Conservation (phyloP, 2,113 vertebrate species). For the Nesoenas mayeri region DNA sequence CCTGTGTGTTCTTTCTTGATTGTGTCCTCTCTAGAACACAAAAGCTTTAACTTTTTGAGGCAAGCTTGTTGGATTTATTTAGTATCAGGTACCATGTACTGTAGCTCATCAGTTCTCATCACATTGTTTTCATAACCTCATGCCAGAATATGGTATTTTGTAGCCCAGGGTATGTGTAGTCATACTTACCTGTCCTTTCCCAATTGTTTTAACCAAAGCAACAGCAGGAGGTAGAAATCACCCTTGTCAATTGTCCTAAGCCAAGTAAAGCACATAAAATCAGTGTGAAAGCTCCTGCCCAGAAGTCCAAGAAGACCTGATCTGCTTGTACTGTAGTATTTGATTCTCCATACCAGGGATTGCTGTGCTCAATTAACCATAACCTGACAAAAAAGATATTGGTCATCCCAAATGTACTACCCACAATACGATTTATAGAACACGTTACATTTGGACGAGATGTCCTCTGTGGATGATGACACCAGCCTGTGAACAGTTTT, state of each 20-base stretch:
- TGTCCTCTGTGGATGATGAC: background rate
- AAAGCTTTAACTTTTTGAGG: background rate
- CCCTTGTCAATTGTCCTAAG: background rate
- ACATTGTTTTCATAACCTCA: background rate
- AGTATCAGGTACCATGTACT: background rate
- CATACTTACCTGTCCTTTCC: background rate
- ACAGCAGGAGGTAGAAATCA: background rate
- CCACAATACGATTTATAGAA: background rate
- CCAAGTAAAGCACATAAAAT: background rate
- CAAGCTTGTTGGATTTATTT: background rate
- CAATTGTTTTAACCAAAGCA: background rate
- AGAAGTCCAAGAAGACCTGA: background rate
- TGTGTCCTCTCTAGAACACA: background rate
- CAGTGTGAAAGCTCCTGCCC: background rate
- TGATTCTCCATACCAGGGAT: background rate
- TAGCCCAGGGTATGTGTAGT: background rate
- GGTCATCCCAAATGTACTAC: background rate
- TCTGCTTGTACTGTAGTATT: background rate
- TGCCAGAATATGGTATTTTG: background rate
- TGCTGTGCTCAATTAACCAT: background rate
- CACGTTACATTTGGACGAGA: accelerated
- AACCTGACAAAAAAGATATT: background rate
- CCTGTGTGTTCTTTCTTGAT: background rate
- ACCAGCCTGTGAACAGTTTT: background rate
- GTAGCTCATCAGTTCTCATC: background rate